Base-by-base conservation (phyloP, 2,888 invertebrate species). In the Pseudeuparius sepicola region DNA sequence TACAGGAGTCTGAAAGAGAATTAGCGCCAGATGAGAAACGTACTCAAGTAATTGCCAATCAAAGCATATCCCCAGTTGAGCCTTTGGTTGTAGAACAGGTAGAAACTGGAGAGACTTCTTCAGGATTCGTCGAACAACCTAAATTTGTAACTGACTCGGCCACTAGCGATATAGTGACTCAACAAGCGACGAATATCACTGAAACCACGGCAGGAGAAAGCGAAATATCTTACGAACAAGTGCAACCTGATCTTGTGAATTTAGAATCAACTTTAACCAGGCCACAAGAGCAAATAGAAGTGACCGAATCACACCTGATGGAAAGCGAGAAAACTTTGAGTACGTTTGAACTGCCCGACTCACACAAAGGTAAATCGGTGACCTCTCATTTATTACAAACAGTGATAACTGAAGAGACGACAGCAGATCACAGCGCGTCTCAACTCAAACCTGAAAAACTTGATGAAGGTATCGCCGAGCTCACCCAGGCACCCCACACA, bases 1-100 rank as follows among this genome's bases (percentile, higher is more conserved):
- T 75, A 5, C 76, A 80, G 59, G 84, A 84, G 61, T 70, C 71
- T 24, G 80, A 80, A 65, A 67, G 65, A 27, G 61, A 68, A 27
- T 67, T 79, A 14, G 48, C 59, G 9, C 53, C 66, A 10, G 66
- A 65, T 36, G 64, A 65, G 29, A 65, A 68, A 33, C 73, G 73
- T 40, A 60, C 63, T 10, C 52, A 56, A 36, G 70, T 63, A 13
- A 56, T 60, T 27, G 81, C 80, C n/a, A 71, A 73, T 51, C 53
- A 69, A 20, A 68, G 64, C 13, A 46, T 83, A 5, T 67, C 68
- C 41, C 62, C 73, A 14, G 65, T 70, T 44, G 75, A 78, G 54
- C 62, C 75, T 18, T 53, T 82, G 1, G 63, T 70, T 24, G 67
- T 76, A 6, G 71, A 71, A 13, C 73, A 81, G 62, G 58, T 71